Evolutionary conservation across 2,113 vertebrate genomes (phyloP), one percentile per base, ranked within the genome.

Genomic region (Micronycteris hirsuta): DNA sequence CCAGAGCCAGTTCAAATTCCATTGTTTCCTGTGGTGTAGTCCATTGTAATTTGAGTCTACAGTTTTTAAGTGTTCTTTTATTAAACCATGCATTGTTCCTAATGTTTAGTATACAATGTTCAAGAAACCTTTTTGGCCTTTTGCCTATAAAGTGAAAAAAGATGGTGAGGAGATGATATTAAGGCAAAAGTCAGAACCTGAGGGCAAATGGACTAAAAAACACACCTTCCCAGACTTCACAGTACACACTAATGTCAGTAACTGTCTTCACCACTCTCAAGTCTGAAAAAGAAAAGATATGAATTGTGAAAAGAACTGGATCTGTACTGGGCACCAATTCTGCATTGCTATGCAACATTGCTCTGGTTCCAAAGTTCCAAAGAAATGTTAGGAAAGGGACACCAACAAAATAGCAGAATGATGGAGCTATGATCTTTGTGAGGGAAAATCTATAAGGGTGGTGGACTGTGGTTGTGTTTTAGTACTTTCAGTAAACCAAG

Each of bases 401-500:
- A 87, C 5, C 14, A 81, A 92, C 0, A 92, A 43, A 94, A 95
- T 12, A 49, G 14, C 22, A 92, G n/a, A 95, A 95, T 54, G 41
- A 86, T 20, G 24, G 80, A 89, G 43, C 56, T 74, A 41, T 86
- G 8, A 77, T 47, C 19, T 76, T 61, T 73, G 52, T 63, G 43
- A 47, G 61, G 61, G 47, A 86, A 49, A 52, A 87, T 20, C 41
- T 63, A 47, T 61, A 65, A 47, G 20, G 13, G 12, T 2, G 2
- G 56, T 4, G 33, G 36, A 38, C 26, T 33, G 33, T 80, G 26
- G 76, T 47, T 76, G 9, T 70, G 4, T 89, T 89, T 86, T 85
- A 88, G 26, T 85, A 82, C n/a, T 77, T 85, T 9, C 17, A 81
- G 33, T 94, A 91, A 89, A 95, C 38, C 41, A 49, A 83, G 85